phyloP scores from a whole-genome alignment of 2,113 vertebrate species.

The Aspidoscelis tigris region DNA sequence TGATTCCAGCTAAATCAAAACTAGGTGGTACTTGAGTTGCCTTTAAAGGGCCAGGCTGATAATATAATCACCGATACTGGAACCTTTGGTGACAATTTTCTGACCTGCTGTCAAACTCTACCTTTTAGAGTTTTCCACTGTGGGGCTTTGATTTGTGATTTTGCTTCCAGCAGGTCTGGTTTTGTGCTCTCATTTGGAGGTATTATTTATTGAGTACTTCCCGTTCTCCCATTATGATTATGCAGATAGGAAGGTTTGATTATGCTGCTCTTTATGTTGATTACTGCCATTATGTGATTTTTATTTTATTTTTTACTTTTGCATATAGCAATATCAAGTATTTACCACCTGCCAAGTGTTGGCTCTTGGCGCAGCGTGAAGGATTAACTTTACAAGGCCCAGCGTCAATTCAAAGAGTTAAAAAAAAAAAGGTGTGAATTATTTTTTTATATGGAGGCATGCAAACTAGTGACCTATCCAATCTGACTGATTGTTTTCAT shows the following conservation, averaged over 20 bases:
- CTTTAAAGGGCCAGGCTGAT: too few relatives aligned
- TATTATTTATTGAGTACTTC: conserved; percentile 3
- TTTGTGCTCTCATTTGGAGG: not conserved
- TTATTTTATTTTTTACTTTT: not conserved
- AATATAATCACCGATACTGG: not conserved
- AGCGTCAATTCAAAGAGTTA: not conserved
- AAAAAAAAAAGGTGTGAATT: not conserved
- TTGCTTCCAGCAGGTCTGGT: not conserved
- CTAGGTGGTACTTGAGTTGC: not conserved
- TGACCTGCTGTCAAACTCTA: not conserved
- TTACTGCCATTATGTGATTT: conserved; percentile 32
- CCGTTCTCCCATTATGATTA: conserved; percentile 10
- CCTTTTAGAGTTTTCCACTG: not conserved
- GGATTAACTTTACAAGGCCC: conserved; percentile 7
- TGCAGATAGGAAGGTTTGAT: conserved; percentile 28
- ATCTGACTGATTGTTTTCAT: conserved; percentile 9
- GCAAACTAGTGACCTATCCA: conserved; percentile 1
- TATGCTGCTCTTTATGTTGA: conserved; percentile 38
- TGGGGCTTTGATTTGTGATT: not conserved
- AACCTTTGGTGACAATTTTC: not conserved
- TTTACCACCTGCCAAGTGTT: conserved; percentile 35
- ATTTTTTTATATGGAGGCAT: conserved; percentile 1
- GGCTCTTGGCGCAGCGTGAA: not conserved
- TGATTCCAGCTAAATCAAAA: not conserved
- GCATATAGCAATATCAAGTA: conserved; percentile 16